Percentiles rank a stretch among this genome's conserved stretches.
phyloP scores from a whole-genome alignment of 2,797 vertebrate species.

The Enteromius treurensis region DNA sequence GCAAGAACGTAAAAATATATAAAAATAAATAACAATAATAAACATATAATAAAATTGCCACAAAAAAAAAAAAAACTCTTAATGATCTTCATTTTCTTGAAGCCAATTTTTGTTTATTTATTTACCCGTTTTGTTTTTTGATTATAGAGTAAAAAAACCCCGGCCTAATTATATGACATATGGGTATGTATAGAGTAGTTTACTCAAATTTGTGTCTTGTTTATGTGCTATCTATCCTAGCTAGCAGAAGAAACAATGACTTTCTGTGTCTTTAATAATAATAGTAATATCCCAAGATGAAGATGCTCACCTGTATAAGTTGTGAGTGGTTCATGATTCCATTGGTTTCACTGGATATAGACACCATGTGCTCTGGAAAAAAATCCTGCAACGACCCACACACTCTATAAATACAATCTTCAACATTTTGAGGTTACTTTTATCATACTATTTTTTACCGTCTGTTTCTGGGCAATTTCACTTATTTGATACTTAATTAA shows the following conservation, averaged over 20 bases:
- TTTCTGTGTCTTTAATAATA: neutral
- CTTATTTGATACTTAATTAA: neutral
- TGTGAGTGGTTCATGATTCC: conserved; percentile 84
- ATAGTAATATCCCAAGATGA: neutral
- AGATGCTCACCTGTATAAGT: conserved; percentile 86
- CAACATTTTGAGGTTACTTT: neutral
- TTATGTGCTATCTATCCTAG: neutral
- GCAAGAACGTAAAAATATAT: neutral
- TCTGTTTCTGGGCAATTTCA: neutral
- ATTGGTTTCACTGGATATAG: conserved; percentile 85
- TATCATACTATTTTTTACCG: neutral
- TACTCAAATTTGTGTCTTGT: neutral
- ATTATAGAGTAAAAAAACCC: neutral
- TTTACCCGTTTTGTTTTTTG: neutral
- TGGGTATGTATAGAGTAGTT: no score
- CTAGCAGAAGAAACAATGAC: neutral
- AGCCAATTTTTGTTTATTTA: neutral
- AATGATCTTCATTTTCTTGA: neutral
- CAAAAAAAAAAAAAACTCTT: neutral
- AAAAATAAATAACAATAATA: no score
- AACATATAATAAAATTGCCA: neutral
- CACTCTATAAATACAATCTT: neutral
- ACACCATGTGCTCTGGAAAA: conserved; percentile 97
- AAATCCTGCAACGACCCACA: conserved; percentile 80
- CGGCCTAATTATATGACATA: neutral